A percentile compares a stretch with the other conserved stretches of the same genome.
phyloP scores from a whole-genome alignment of 2,113 vertebrate genomes.

The Agelaius tricolor region DNA sequence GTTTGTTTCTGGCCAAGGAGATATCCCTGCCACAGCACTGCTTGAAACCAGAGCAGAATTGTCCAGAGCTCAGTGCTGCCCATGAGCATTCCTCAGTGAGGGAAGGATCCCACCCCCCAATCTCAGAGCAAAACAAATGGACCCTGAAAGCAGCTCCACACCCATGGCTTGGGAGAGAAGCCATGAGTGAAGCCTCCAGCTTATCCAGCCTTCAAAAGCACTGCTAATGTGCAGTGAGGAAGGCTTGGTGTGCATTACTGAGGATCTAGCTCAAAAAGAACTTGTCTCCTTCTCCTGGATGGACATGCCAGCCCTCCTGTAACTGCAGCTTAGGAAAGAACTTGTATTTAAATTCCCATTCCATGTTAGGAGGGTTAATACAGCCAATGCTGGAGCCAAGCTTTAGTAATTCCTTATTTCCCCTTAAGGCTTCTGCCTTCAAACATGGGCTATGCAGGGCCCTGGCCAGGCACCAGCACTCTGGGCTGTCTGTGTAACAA shows the following conservation, averaged over 20 bases:
- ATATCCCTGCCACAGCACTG: not conserved
- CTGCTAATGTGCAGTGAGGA: not conserved
- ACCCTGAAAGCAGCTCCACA: not conserved
- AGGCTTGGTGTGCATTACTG: not conserved
- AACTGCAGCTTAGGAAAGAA: not conserved
- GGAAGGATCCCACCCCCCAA: not conserved
- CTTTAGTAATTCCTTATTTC: not conserved
- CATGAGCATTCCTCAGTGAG: not conserved
- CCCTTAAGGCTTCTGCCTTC: not conserved
- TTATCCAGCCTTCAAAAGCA: not conserved
- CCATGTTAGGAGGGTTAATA: accelerated
- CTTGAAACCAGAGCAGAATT: not conserved
- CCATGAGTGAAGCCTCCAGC: not conserved
- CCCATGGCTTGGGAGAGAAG: not conserved
- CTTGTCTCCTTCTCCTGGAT: not conserved
- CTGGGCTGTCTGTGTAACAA: not conserved
- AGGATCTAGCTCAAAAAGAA: not conserved
- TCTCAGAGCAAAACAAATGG: not conserved
- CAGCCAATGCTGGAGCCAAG: not conserved
- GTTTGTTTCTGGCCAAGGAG: not conserved
- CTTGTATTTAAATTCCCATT: not conserved
- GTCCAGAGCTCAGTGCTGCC: not conserved
- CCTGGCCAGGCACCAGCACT: not conserved
- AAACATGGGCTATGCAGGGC: not conserved
- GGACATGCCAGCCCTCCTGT: not conserved